A percentile compares a stretch with the other conserved stretches of the same genome.
phyloP scores from a whole-genome alignment of 1,140 invertebrate species.

The Drosophila triauraria region DNA sequence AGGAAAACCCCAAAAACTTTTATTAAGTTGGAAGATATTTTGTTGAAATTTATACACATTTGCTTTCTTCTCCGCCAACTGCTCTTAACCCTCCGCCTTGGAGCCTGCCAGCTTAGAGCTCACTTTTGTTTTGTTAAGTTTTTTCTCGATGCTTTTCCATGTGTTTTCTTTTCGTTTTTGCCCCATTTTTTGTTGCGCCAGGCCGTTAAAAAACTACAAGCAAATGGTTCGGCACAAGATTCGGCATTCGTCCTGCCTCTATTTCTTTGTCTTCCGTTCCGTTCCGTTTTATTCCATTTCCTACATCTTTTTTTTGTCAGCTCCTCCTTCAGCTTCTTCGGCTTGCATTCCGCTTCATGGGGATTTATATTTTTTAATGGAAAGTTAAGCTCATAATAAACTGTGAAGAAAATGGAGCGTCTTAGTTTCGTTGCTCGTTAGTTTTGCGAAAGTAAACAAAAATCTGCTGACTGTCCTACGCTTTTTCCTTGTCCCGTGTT shows the following conservation, averaged over 20 bases:
- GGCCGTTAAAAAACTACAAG: slow-evolving; percentile 71
- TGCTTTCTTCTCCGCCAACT: slow-evolving; percentile 49
- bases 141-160: slow-evolving; percentile 35
- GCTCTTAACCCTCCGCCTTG: background rate
- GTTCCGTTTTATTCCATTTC: slow-evolving; percentile 5
- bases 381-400: slow-evolving; percentile 83
- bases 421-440: slow-evolving; percentile 67
- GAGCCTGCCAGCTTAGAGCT: slow-evolving; percentile 28
- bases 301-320: slow-evolving; percentile 8
- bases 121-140: slow-evolving; percentile 43
- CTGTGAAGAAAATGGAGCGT: slow-evolving; percentile 77
- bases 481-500: background rate
- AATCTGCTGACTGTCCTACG: slow-evolving; percentile 46
- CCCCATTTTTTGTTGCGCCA: slow-evolving; percentile 56
- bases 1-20: slow-evolving; percentile 71
- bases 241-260: slow-evolving; percentile 63
- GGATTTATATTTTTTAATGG: slow-evolving; percentile 82
- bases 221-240: slow-evolving; percentile 65
- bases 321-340: slow-evolving; percentile 21
- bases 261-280: slow-evolving; percentile 35
- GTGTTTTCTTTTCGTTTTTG: slow-evolving; percentile 45
- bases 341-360: slow-evolving; percentile 61
- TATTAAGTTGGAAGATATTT: slow-evolving; percentile 83
- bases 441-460: slow-evolving; percentile 59
- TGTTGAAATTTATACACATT: slow-evolving; percentile 84